These are phyloP conservation scores for Eurois occulta DNA, from an alignment of 2,888 invertebrate species.

Conservation along the genomic window DNA sequence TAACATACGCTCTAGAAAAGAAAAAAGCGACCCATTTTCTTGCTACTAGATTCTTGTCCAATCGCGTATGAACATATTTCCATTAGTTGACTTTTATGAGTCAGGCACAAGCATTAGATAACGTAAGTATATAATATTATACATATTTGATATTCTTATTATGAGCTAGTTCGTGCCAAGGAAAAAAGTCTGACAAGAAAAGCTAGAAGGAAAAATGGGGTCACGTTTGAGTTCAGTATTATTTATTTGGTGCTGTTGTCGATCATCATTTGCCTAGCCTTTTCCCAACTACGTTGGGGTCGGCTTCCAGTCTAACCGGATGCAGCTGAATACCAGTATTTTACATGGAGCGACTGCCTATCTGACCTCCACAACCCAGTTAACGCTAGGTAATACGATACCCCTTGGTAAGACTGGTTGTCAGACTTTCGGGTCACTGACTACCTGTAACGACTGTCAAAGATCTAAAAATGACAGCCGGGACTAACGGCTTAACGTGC, in stretches of 20 bases:
- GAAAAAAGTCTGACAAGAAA: slow-evolving; percentile 18
- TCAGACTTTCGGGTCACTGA: no score
- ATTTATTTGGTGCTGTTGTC: neutral
- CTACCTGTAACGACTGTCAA: no score
- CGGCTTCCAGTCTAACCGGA: no score
- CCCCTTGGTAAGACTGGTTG: no score
- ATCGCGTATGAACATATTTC: slow-evolving; percentile 36
- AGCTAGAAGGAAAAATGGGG: neutral
- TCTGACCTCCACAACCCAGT: no score
- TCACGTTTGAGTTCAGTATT: neutral
- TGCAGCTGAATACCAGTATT: no score
- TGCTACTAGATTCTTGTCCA: slow-evolving; percentile 24
- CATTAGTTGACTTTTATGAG: slow-evolving; percentile 43
- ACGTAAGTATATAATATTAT: slow-evolving; percentile 25
- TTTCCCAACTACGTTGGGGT: no score
- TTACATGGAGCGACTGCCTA: no score
- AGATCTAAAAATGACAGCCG: no score
- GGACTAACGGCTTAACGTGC: no score
- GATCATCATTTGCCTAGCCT: no score
- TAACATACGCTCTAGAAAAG: neutral
- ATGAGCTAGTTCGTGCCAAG: slow-evolving; percentile 23
- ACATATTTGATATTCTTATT: slow-evolving; percentile 29
- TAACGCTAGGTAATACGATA: no score
- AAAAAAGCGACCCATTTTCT: slow-evolving; percentile 8
- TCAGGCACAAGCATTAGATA: slow-evolving; percentile 24